Conservation (phyloP, 2,888 invertebrate species). For the Heliconius ethilla region DNA sequence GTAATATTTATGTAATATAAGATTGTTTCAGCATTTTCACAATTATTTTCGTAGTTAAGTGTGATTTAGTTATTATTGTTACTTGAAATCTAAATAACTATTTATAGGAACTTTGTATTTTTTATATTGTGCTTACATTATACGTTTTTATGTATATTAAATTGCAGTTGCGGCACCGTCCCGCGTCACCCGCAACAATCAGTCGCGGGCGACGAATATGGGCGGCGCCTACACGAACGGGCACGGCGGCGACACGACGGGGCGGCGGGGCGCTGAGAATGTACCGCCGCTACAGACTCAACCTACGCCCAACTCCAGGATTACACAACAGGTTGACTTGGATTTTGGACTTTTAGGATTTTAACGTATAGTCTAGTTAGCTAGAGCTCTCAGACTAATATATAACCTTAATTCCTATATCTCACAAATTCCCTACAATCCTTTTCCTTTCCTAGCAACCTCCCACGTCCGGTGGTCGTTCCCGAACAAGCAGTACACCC, state of each 20-base stretch:
- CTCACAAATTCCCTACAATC: neutral
- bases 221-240: conserved; percentile 81
- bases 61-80: no score
- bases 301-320: conserved; percentile 64
- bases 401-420: no score
- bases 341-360: neutral
- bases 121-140: no score
- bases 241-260: conserved; percentile 82
- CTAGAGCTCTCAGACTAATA: neutral
- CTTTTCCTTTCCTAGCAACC: conserved; percentile 47
- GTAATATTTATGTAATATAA: neutral
- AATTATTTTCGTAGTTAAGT: neutral
- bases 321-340: conserved; percentile 71
- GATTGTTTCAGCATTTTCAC: conserved; percentile 39
- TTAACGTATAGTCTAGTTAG: neutral
- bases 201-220: conserved; percentile 81
- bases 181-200: conserved; percentile 78
- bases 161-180: conserved; percentile 63
- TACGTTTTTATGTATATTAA: neutral
- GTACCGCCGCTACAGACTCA: conserved; percentile 80
- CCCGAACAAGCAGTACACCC: conserved; percentile 66
- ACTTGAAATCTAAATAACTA: no score
- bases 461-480: conserved; percentile 65
- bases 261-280: conserved; percentile 83
- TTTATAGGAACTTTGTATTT: no score